Percentiles rank a stretch among this genome's conserved stretches.
Conservation (phyloP, 2,113 vertebrate species). For the Gymnocephalus cernua region DNA sequence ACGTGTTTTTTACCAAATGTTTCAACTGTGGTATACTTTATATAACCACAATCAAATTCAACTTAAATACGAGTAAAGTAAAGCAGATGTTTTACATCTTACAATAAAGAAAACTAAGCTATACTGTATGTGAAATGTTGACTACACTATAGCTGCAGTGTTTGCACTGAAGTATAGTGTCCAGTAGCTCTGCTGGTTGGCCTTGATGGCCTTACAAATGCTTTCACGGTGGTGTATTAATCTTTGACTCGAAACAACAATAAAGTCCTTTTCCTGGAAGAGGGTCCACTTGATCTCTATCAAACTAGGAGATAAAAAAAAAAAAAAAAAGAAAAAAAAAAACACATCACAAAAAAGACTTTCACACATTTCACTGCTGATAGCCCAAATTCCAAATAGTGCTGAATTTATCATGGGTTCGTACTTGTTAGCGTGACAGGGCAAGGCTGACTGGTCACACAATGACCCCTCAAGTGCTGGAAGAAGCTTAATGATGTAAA, state of each 20-base stretch:
- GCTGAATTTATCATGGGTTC: slow-evolving; percentile 50
- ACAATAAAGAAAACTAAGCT: background rate
- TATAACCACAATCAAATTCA: background rate
- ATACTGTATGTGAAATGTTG: background rate
- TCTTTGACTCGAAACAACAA: slow-evolving; percentile 35
- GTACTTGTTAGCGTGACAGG: slow-evolving; percentile 52
- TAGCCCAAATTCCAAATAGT: slow-evolving; percentile 33
- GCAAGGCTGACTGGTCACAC: slow-evolving; percentile 43
- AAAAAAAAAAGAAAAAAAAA: slow-evolving; percentile 30
- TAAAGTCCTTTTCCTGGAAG: slow-evolving; percentile 44
- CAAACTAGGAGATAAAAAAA: slow-evolving; percentile 43
- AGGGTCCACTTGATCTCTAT: slow-evolving; percentile 35
- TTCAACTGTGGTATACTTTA: background rate
- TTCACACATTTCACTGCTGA: slow-evolving; percentile 39
- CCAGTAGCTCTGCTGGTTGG: background rate
- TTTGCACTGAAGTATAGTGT: background rate
- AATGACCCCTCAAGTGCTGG: slow-evolving; percentile 40
- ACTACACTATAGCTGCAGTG: background rate
- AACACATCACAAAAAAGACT: slow-evolving; percentile 6
- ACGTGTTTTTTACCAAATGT: too few species aligned
- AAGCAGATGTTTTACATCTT: background rate
- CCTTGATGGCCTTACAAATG: slow-evolving; percentile 20
- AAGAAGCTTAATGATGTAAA: slow-evolving; percentile 47
- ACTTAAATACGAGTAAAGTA: background rate
- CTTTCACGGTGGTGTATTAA: slow-evolving; percentile 31